A percentile compares a stretch with the other conserved stretches of the same genome.
These are phyloP conservation scores for Nemoura dubitans DNA, from an alignment of 2,888 invertebrate genomes.

Conservation along the genomic window DNA sequence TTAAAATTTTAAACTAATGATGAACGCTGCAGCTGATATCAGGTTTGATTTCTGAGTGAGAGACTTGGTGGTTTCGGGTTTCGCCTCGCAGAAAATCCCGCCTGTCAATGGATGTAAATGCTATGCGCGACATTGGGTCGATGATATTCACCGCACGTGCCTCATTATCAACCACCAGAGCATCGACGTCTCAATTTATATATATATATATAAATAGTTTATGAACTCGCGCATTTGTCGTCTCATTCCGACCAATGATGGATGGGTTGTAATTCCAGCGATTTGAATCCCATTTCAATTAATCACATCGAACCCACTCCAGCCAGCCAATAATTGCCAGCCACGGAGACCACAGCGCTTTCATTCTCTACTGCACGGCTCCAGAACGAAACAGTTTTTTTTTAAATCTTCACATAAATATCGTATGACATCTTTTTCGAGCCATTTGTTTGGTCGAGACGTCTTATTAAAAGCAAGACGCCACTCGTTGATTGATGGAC, in stretches of 20 bases:
- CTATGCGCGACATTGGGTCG: too few relatives aligned
- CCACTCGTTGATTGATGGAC: not conserved
- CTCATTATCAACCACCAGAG: not conserved
- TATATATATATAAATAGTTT: not conserved
- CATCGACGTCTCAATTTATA: conserved; percentile 16
- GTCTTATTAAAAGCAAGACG: not conserved
- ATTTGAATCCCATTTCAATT: conserved; percentile 7
- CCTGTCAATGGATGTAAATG: too few relatives aligned
- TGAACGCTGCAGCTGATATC: not conserved
- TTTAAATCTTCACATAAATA: not conserved
- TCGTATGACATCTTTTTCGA: conserved; percentile 8
- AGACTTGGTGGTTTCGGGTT: too few relatives aligned
- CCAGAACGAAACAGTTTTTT: not conserved
- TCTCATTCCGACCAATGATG: conserved; percentile 13
- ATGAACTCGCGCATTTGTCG: not conserved
- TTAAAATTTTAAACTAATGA: not conserved
- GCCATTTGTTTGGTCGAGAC: not conserved
- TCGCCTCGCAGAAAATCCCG: too few relatives aligned
- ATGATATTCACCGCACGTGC: conserved; percentile 48
- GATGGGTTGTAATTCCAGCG: not conserved
- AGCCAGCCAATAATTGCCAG: conserved; percentile 22
- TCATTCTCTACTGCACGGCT: too few relatives aligned
- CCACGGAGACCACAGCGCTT: not conserved
- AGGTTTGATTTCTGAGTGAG: not conserved
- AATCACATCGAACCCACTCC: conserved; percentile 7